These are phyloP conservation scores for Enteromius thamalakanensis DNA, from an alignment of 2,797 vertebrate species.

Conservation along the genomic window DNA sequence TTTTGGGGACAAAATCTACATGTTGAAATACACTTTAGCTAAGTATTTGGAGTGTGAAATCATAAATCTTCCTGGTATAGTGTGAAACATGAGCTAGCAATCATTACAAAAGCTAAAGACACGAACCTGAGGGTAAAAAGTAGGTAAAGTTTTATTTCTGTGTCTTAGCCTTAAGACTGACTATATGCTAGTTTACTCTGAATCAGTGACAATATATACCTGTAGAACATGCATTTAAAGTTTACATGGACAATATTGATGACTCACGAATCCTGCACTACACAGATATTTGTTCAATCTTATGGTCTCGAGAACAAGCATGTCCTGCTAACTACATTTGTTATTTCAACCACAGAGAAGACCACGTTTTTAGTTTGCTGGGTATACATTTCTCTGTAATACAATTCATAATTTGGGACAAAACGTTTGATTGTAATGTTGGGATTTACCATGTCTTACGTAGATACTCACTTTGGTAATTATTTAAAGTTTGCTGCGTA, in stretches of 20 bases:
- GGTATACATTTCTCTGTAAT: neutral
- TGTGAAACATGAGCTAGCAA: constrained; percentile 4
- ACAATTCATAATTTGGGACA: neutral
- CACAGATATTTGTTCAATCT: neutral
- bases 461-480: neutral
- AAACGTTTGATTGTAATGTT: neutral
- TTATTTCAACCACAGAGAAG: neutral
- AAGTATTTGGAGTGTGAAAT: neutral
- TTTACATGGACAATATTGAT: neutral
- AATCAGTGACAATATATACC: neutral
- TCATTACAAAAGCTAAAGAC: constrained; percentile 1
- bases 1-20: constrained; percentile 52
- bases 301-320: neutral
- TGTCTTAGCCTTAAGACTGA: neutral
- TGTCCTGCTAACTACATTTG: neutral
- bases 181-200: neutral
- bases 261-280: neutral
- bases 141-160: neutral
- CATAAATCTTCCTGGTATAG: constrained; percentile 43
- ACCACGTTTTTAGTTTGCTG: neutral
- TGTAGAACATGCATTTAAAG: neutral
- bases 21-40: constrained; percentile 18
- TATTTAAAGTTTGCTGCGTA: neutral
- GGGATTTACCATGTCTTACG: neutral
- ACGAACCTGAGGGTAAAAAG: neutral